These are phyloP conservation scores for Halcyon leucocephala DNA, from an alignment of 2,797 vertebrate genomes.

Conservation along the genomic window DNA sequence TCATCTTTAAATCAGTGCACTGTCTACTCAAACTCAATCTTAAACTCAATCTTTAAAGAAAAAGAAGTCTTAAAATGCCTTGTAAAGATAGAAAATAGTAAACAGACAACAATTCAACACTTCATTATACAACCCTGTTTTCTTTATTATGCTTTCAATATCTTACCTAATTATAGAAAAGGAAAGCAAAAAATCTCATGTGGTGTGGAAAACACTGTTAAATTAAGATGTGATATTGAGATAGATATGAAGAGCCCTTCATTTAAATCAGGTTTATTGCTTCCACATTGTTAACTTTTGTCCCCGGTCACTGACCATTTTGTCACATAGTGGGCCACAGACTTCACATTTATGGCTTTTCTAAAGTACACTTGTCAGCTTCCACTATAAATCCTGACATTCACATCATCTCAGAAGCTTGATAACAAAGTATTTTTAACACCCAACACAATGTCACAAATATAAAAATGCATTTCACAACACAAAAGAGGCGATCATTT, in stretches of 20 bases:
- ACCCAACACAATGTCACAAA: background rate
- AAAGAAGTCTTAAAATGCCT: background rate
- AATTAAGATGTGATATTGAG: background rate
- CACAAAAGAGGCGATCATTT: background rate
- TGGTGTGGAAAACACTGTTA: background rate
- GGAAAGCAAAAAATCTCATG: background rate
- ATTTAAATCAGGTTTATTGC: conserved; percentile 25
- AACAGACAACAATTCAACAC: background rate
- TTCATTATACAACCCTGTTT: background rate
- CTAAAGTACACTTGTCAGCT: background rate
- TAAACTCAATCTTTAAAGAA: background rate
- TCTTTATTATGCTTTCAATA: background rate
- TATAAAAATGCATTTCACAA: background rate
- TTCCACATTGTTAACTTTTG: conserved; percentile 44
- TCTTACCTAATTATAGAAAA: background rate
- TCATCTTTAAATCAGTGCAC: background rate
- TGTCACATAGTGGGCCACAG: background rate
- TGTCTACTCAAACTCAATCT: background rate
- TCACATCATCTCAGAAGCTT: background rate
- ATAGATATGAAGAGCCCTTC: background rate
- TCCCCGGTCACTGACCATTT: background rate
- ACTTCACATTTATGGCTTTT: background rate
- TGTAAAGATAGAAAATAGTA: background rate
- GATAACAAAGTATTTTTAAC: background rate
- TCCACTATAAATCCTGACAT: background rate